Percentiles rank a stretch among this genome's conserved stretches.
Evolutionary conservation across 2,888 invertebrate genomes (phyloP).

Genomic region (Scaptomyza tumidula): DNA sequence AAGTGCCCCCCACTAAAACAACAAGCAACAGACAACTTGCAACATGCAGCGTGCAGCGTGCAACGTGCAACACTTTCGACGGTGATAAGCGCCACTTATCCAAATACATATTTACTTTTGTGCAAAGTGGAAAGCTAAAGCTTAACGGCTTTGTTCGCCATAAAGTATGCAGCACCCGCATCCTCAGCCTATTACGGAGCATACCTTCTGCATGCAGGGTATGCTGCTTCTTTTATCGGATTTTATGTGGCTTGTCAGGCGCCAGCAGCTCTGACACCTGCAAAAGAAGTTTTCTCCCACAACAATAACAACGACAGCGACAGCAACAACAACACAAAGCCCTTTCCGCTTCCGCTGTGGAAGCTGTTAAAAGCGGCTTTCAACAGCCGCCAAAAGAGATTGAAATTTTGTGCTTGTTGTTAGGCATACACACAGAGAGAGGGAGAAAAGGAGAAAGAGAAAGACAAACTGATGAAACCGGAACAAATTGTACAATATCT

Average conservation of each 20-base stretch:
- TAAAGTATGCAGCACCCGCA: conserved; percentile 42
- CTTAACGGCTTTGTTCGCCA: conserved; percentile 28
- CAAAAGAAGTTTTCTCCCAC: conserved; percentile 52
- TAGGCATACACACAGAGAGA: neutral
- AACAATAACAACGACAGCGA: conserved; percentile 24
- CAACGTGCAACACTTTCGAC: conserved; percentile 52
- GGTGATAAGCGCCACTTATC: conserved; percentile 71
- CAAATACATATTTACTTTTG: conserved; percentile 73
- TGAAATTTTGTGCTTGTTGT: conserved; percentile 11
- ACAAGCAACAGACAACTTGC: conserved; percentile 2
- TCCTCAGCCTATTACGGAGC: conserved; percentile 13
- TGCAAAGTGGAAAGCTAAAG: neutral
- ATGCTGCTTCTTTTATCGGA: conserved; percentile 56
- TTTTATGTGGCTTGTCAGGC: conserved; percentile 64
- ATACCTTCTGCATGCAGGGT: conserved; percentile 48
- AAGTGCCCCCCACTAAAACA: conserved; percentile 36
- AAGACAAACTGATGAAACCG: conserved; percentile 57
- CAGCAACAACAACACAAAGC: conserved; percentile 38
- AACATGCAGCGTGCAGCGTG: conserved; percentile 31
- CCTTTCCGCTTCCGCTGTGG: conserved; percentile 55
- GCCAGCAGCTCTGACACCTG: conserved; percentile 59
- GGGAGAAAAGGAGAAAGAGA: neutral
- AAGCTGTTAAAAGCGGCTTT: conserved; percentile 63
- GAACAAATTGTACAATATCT: conserved; percentile 59
- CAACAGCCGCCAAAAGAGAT: conserved; percentile 39